phyloP scores from a whole-genome alignment of 2,113 vertebrate genomes.

The Emydocephalus ijimae region DNA sequence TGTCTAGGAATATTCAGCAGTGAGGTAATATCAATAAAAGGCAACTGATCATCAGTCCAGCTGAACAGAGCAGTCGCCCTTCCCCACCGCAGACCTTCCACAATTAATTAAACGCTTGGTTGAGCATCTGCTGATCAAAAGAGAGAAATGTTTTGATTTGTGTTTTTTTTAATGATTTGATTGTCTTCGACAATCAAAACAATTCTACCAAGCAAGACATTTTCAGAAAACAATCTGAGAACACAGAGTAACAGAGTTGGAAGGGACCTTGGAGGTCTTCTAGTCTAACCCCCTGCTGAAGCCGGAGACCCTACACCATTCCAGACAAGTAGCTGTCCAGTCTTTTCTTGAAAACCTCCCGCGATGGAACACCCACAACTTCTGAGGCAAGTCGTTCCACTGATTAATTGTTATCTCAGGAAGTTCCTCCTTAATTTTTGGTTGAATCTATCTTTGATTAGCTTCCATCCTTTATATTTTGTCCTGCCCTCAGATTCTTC shows the following conservation, averaged over 20 bases:
- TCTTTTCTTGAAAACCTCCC: background rate
- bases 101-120: background rate
- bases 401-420: background rate
- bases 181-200: background rate
- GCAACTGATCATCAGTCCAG: constrained; percentile 9
- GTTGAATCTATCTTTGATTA: background rate
- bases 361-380: background rate
- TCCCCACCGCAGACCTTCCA: background rate
- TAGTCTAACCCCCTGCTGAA: background rate
- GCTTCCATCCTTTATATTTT: background rate
- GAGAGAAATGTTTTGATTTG: background rate
- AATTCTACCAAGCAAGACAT: background rate
- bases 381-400: background rate
- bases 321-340: background rate
- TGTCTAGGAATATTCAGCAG: background rate
- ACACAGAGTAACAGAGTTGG: background rate
- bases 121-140: background rate
- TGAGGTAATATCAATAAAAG: constrained; percentile 6
- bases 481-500: background rate
- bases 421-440: background rate
- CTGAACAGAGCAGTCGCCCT: background rate
- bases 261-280: background rate
- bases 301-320: background rate
- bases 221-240: background rate
- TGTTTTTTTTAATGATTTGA: background rate